phyloP scores from a whole-genome alignment of 2,113 vertebrate genomes.

The Indri indri region DNA sequence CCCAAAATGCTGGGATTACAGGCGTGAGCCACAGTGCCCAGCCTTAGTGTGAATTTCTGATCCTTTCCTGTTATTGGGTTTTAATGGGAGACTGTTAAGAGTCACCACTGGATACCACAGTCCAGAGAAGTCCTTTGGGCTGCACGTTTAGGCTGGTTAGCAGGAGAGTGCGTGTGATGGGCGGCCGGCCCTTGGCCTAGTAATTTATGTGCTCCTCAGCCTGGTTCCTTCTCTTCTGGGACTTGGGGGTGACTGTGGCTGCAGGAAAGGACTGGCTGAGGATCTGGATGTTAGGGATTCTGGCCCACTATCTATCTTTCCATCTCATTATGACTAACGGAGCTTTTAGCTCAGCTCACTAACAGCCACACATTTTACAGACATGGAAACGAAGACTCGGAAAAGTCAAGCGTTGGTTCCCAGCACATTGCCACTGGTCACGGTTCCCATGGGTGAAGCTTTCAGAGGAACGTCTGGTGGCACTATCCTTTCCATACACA shows the following conservation, averaged over 20 bases:
- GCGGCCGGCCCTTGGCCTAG: neutral
- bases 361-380: neutral
- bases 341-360: neutral
- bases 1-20: too few relatives aligned
- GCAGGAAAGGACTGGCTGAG: neutral
- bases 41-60: neutral
- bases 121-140: neutral
- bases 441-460: neutral
- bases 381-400: neutral
- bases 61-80: neutral
- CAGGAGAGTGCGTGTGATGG: neutral
- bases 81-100: neutral
- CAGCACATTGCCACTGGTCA: neutral
- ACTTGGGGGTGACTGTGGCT: neutral
- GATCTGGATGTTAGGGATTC: neutral
- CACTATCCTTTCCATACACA: neutral
- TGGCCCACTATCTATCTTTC: neutral
- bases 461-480: neutral
- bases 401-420: neutral
- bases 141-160: rapidly evolving
- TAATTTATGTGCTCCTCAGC: neutral
- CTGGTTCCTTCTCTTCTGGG: neutral
- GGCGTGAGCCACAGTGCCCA: neutral
- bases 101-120: neutral
- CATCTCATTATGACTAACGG: neutral